Conservation (phyloP, 2,888 invertebrate genomes). For the Pollenia labialis region DNA sequence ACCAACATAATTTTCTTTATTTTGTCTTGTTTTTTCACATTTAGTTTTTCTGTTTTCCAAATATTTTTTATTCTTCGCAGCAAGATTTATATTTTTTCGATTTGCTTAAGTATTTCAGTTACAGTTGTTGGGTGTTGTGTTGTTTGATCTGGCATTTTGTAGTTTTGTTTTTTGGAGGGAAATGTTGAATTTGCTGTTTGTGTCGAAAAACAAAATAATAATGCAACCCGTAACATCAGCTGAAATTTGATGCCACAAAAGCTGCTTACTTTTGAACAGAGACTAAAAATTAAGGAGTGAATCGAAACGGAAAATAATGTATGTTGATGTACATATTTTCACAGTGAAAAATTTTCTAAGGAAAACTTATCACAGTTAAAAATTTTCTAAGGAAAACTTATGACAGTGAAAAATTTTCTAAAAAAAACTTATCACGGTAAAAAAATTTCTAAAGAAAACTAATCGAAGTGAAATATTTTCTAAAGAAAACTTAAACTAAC, state of each 20-base stretch:
- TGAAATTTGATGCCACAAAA: constrained; percentile 62
- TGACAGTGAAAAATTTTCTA: too few relatives aligned
- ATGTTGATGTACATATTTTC: too few relatives aligned
- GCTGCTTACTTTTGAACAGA: constrained; percentile 63
- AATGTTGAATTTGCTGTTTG: constrained; percentile 50
- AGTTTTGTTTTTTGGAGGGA: constrained; percentile 5
- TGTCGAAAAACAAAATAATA: constrained; percentile 40
- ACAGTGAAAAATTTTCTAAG: too few relatives aligned
- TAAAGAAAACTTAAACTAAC: too few relatives aligned
- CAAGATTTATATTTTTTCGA: constrained; percentile 49
- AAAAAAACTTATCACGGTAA: too few relatives aligned
- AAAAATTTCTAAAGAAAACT: too few relatives aligned
- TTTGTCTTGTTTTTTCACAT: constrained; percentile 33
- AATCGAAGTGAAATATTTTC: too few relatives aligned
- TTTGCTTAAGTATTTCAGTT: constrained; percentile 50
- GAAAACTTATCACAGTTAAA: too few relatives aligned
- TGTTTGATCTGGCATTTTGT: constrained; percentile 39
- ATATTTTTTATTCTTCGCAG: neutral
- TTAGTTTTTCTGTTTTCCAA: constrained; percentile 20
- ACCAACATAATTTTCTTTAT: constrained; percentile 42
- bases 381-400: too few relatives aligned
- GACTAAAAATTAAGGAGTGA: neutral
- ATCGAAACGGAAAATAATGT: neutral
- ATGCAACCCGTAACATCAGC: constrained; percentile 15
- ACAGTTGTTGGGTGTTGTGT: constrained; percentile 43